Evolutionary conservation across 2,113 vertebrate genomes (phyloP), one percentile per base, ranked within the genome.

Genomic region (Brachyhypopomus occidentalis): DNA sequence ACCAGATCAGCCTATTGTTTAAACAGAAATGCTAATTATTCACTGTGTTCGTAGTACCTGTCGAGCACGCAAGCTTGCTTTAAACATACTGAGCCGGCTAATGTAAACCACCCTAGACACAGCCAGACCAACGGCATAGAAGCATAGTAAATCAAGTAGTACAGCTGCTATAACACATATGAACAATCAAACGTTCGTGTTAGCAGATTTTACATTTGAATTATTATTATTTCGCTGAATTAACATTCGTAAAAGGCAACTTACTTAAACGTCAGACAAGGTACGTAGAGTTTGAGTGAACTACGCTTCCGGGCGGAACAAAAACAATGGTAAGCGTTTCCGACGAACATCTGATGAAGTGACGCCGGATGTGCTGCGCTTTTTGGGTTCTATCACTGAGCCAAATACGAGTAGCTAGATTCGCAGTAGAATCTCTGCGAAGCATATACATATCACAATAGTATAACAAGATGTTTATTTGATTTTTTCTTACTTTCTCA

Each of bases 251-350:
- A 23, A 19, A 48, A 20, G 55, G 60, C 6, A 55, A 75, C 75
- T 64, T 85, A 85, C 84, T 79, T 59, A 79, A 45, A 59, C 14
- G 72, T 25, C 36, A 62, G 70, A 16, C 62, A 25, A 17, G 60
- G 27, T 52, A 25, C 25, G 22, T 17, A 16, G 12, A 34, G 14
- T 73, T 72, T 56, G 30, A 75, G 6, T 59, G 7, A 27, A 48
- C 9, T n/a, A 3, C 56, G 20, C 55, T 67, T 85, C 80, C 80
- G 45, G 20, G 23, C 0, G 80, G 84, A 85, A 85, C 80, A 60
- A 72, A 41, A 69, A 23, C 16, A 64, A 1, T 0, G 14, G 23
- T 3, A 0, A 2, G 5, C n/a, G 80, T 83, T 14, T 77, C 52
- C 27, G 22, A 59, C 22, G 62, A 66, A 80, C 60, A 23, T 23